phyloP scores from a whole-genome alignment of 2,888 invertebrate genomes.

The Metopia argyrocephala region DNA sequence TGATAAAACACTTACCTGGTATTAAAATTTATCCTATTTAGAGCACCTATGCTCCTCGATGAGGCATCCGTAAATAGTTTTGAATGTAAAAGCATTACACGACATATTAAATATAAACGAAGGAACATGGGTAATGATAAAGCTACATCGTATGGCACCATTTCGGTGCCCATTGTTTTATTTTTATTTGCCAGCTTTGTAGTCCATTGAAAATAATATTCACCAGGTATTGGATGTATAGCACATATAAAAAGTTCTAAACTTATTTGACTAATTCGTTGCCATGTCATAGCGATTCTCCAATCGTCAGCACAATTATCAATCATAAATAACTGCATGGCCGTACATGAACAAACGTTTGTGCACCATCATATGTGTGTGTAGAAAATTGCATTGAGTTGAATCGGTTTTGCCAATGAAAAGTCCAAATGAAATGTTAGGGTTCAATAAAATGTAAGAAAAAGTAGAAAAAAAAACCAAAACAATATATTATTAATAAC shows the following conservation, averaged over 20 bases:
- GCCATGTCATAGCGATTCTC: constrained; percentile 99
- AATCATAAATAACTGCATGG: constrained; percentile 97
- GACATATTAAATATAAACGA: constrained; percentile 98
- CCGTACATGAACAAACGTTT: too few relatives aligned
- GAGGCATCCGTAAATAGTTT: constrained; percentile 99
- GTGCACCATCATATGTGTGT: neutral
- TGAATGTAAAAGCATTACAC: constrained; percentile 99
- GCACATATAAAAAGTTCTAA: constrained; percentile 97
- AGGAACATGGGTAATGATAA: constrained; percentile 99
- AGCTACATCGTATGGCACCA: constrained; percentile 96
- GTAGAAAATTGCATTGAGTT: constrained; percentile 6
- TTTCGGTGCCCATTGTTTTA: constrained; percentile 83
- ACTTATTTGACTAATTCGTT: constrained; percentile 94
- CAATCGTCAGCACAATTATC: constrained; percentile 99
- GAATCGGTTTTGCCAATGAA: neutral
- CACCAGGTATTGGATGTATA: constrained; percentile 98
- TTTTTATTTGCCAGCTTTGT: constrained; percentile 95
- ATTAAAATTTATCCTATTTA: constrained; percentile 99
- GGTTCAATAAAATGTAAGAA: constrained; percentile 22
- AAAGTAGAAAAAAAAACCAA: constrained; percentile 51
- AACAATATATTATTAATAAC: constrained; percentile 68
- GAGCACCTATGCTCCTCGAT: constrained; percentile 97
- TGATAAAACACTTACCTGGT: constrained; percentile 83
- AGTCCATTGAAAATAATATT: constrained; percentile 97
- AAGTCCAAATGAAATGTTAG: neutral